Evolutionary conservation across 1,140 invertebrate genomes (phyloP).

Genomic region (Episyrphus balteatus): DNA sequence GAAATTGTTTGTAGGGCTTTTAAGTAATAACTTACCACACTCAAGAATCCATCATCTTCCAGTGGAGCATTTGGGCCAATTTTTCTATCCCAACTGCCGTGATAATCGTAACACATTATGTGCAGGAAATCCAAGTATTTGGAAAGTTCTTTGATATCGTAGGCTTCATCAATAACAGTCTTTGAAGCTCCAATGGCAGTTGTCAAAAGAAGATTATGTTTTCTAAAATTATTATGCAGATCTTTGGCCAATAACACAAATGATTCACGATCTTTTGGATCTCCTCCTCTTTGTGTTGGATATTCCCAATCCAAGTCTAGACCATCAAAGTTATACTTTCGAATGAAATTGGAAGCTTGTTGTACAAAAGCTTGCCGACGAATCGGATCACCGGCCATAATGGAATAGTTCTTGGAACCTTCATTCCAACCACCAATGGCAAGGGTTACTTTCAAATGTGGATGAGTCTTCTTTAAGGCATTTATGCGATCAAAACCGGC

Average conservation of each 20-base stretch:
- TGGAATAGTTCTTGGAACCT: slow-evolving; percentile 68
- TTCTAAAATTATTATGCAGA: slow-evolving; percentile 47
- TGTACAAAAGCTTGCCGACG: slow-evolving; percentile 47
- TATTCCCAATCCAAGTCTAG: slow-evolving; percentile 74
- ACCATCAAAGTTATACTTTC: slow-evolving; percentile 61
- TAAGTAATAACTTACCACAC: slow-evolving; percentile 44
- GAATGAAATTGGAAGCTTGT: slow-evolving; percentile 27
- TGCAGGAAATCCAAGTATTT: slow-evolving; percentile 71
- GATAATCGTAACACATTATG: slow-evolving; percentile 85
- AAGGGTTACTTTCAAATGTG: slow-evolving; percentile 58
- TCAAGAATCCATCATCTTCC: slow-evolving; percentile 42
- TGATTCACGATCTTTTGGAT: slow-evolving; percentile 60
- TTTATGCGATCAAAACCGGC: slow-evolving; percentile 60
- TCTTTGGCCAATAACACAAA: slow-evolving; percentile 65
- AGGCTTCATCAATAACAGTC: slow-evolving; percentile 57
- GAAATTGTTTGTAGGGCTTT: neutral
- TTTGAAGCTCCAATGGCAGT: slow-evolving; percentile 64
- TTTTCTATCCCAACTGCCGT: slow-evolving; percentile 67
- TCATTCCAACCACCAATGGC: slow-evolving; percentile 86
- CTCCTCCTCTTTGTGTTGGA: slow-evolving; percentile 61
- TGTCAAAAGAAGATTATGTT: slow-evolving; percentile 52
- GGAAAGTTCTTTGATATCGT: slow-evolving; percentile 61
- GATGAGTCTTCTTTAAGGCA: slow-evolving; percentile 52
- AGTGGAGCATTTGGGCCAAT: slow-evolving; percentile 65
- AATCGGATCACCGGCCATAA: slow-evolving; percentile 48